Conservation (phyloP, 2,797 vertebrate genomes). For the Smutsia gigantea region DNA sequence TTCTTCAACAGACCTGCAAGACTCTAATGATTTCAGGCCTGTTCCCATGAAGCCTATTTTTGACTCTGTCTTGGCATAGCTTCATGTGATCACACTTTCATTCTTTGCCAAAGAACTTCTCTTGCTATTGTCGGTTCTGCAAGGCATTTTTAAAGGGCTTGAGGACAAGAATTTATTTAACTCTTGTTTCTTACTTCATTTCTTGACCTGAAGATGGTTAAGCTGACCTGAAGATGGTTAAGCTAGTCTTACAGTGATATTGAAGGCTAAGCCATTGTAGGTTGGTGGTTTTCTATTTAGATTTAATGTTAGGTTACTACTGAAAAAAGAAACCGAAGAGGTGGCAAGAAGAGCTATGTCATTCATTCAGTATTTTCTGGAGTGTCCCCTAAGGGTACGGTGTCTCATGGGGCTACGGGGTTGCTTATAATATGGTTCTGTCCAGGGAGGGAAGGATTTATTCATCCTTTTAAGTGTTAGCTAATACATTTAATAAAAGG, state of each 20-base stretch:
- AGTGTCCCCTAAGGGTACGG: background rate
- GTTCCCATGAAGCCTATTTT: background rate
- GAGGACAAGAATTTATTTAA: background rate
- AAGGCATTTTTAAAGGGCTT: background rate
- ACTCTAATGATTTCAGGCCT: background rate
- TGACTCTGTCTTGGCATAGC: background rate
- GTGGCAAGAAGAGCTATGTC: background rate
- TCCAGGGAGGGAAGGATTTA: background rate
- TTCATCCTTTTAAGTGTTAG: constrained; percentile 41
- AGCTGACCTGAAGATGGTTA: background rate
- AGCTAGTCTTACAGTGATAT: background rate
- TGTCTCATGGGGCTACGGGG: background rate
- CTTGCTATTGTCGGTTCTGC: background rate
- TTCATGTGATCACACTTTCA: constrained; percentile 17
- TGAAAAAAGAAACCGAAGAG: background rate
- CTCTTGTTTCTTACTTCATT: background rate
- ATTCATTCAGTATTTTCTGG: constrained; percentile 38
- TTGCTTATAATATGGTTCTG: background rate
- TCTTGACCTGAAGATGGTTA: background rate
- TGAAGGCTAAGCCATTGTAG: background rate
- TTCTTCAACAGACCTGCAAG: background rate
- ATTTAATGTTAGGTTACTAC: background rate
- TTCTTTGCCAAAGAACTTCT: constrained; percentile 10
- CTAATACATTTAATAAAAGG: background rate
- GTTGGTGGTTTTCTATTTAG: background rate